Evolutionary conservation across 2,888 invertebrate genomes (phyloP).

Genomic region (Rhagonycha fulva): DNA sequence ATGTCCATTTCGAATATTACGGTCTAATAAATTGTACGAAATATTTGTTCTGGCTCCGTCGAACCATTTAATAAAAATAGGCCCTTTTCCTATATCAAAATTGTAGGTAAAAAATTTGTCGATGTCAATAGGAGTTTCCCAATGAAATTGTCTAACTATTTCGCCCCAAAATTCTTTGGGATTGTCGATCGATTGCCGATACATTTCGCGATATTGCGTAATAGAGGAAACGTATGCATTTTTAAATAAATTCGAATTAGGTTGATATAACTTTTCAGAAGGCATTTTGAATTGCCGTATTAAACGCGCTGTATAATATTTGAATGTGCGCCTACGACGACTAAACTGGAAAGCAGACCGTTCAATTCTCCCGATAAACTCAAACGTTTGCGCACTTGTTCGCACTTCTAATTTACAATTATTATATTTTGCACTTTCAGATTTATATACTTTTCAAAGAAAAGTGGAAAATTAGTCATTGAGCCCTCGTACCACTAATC

Average conservation of each 20-base stretch:
- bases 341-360: constrained; percentile 5
- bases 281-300: constrained; percentile 54
- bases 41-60: constrained; percentile 94
- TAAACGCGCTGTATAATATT: constrained; percentile 12
- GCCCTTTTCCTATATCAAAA: constrained; percentile 87
- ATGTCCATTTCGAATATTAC: constrained; percentile 84
- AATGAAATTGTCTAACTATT: constrained; percentile 91
- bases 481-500: neutral
- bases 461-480: neutral
- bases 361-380: constrained; percentile 4
- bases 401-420: neutral
- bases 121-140: constrained; percentile 78
- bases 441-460: neutral
- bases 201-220: constrained; percentile 80
- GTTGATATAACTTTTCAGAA: constrained; percentile 64
- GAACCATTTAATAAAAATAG: constrained; percentile 92
- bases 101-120: constrained; percentile 87
- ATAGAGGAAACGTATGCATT: constrained; percentile 70
- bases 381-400: constrained; percentile 26
- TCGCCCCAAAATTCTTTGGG: constrained; percentile 93
- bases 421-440: neutral
- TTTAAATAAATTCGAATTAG: constrained; percentile 60
- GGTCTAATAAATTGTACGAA: constrained; percentile 93
- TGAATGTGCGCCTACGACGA: constrained; percentile 10
- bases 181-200: constrained; percentile 83